phyloP scores from a whole-genome alignment of 2,797 vertebrate species.

The Gobio occitaniae region DNA sequence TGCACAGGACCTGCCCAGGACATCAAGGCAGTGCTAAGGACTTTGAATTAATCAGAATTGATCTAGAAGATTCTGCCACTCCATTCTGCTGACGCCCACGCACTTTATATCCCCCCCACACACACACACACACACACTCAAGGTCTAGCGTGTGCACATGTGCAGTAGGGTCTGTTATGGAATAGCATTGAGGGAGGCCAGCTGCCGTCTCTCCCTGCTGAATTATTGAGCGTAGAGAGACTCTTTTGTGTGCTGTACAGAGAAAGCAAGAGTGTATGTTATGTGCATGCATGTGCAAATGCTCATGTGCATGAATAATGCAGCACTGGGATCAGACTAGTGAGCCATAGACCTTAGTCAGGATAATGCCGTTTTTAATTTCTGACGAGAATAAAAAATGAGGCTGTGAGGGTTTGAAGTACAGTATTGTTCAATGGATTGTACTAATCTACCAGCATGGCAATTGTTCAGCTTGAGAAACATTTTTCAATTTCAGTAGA shows the following conservation, averaged over 20 bases:
- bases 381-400: neutral
- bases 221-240: constrained; percentile 74
- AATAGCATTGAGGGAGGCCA: constrained; percentile 62
- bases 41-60: constrained; percentile 1
- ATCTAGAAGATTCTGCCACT: constrained; percentile 12
- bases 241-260: constrained; percentile 46
- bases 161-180: constrained; percentile 8
- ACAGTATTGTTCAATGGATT: neutral
- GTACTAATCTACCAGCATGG: neutral
- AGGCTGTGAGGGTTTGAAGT: neutral
- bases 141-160: neutral
- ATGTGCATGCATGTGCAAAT: constrained; percentile 28
- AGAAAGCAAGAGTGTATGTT: constrained; percentile 14
- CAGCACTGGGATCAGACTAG: constrained; percentile 32
- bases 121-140: neutral
- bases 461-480: constrained; percentile 10
- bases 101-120: no score
- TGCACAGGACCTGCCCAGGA: neutral
- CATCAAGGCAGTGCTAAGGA: neutral
- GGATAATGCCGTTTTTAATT: neutral
- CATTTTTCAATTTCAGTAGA: neutral
- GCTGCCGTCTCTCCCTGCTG: constrained; percentile 62
- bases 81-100: constrained; percentile 8
- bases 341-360: constrained; percentile 3
- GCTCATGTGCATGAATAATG: constrained; percentile 54